A percentile compares a stretch with the other conserved stretches of the same genome.
These are phyloP conservation scores for Psilanteris sp. DNA, from an alignment of 1,140 invertebrate genomes.

Conservation along the genomic window DNA sequence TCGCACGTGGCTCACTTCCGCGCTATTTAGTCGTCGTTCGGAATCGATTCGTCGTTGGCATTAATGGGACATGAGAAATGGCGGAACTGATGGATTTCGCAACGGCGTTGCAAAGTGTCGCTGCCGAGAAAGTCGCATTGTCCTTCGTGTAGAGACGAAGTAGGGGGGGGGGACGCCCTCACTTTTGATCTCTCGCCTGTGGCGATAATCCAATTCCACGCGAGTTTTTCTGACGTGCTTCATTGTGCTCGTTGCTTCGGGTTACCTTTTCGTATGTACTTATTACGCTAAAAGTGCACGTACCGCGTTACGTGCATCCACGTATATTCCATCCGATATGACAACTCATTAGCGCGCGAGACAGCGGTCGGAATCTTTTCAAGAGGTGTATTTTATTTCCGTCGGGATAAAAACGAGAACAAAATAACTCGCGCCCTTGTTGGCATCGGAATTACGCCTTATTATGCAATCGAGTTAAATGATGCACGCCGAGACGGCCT, in stretches of 20 bases:
- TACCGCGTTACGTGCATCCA: constrained; percentile 11
- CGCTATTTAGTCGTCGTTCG: constrained; percentile 44
- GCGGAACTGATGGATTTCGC: constrained; percentile 40
- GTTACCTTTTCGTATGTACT: constrained; percentile 36
- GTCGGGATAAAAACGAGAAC: constrained; percentile 2
- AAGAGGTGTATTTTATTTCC: constrained; percentile 43
- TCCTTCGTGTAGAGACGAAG: no score
- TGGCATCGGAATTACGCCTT: constrained; percentile 7
- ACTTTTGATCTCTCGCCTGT: constrained; percentile 41
- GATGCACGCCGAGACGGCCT: constrained; percentile 1
- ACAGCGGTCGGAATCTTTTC: constrained; percentile 32
- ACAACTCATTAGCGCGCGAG: constrained; percentile 48
- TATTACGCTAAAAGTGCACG: constrained; percentile 41
- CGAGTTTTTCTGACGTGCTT: constrained; percentile 61
- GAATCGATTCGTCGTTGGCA: constrained; percentile 32
- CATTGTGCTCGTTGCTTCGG: constrained; percentile 33
- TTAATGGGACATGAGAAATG: constrained; percentile 44
- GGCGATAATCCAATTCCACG: constrained; percentile 63
- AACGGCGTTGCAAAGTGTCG: constrained; percentile 16
- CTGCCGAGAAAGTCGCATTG: constrained; percentile 37
- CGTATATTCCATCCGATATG: constrained; percentile 28
- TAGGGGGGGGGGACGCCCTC: constrained; percentile 13
- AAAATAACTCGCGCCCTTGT: background rate
- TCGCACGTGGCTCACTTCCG: constrained; percentile 35
- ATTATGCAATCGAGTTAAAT: constrained; percentile 23